Base-by-base conservation (phyloP, 2,113 vertebrate species). In the Protobothrops mucrosquamatus region DNA sequence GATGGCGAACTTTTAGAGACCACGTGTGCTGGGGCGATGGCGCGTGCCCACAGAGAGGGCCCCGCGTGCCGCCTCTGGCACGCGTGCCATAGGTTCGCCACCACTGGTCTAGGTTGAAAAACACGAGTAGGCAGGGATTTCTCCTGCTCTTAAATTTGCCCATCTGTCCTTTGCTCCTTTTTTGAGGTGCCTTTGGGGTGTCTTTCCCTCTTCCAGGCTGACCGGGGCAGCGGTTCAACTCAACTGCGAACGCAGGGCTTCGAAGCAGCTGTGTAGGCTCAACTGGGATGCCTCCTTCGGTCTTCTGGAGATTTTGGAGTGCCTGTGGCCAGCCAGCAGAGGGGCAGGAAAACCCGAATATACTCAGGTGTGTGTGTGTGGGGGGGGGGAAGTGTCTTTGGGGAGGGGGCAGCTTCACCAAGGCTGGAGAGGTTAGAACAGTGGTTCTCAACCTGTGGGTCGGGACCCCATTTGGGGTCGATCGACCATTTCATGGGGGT, bases 291-390 rank as follows among this genome's bases (percentile, higher is more conserved):
- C 98, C 57, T 98, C 96, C 95, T 98, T 98, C 15, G 98, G 98
- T 94, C 98, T 98, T 93, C 97, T 99, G 92, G 99, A 99, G 94
- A 96, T 99, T 95, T 96, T 99, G 39, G 99, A 99, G 96, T 98
- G 98, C 91, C 96, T 99, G 51, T 98, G 98, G 98, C 97, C 98
- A 48, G 92, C 64, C 52, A 92, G 57, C 5, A 89, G 81, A 1
- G 96, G 0, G 43, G 94, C 0, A 9, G 61, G 0, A 61, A 69
- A 94, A 91, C 96, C 97, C 0, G 95, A 98, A 93, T 98, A 99
- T 96, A 98, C 97, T 0, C 98, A 99, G 98, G 99, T 99, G 92
- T 93, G 92, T 85, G 6, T 0, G 0, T 24, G 26, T 2, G 12
- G 6, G 0, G 2, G 87, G 18, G 29, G 22, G 39, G 39, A 39